Evolutionary conservation across 2,797 vertebrate genomes (phyloP).

Genomic region (Xyrichtys novacula): DNA sequence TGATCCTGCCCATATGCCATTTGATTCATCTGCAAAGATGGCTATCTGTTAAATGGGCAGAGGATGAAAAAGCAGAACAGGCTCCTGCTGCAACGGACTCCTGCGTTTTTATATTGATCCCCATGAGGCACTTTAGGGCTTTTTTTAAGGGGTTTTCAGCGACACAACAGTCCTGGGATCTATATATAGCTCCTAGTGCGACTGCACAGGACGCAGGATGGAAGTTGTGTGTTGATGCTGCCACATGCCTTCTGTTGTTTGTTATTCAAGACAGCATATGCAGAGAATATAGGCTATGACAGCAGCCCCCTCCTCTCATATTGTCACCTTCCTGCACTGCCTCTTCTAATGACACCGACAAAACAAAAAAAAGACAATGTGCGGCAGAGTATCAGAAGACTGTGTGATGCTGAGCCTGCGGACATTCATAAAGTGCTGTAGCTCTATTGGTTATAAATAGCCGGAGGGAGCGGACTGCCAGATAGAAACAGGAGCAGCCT

Average conservation of each 20-base stretch:
- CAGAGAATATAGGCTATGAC: slow-evolving; percentile 32
- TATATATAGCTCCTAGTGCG: slow-evolving; percentile 51
- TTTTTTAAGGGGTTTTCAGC: slow-evolving; percentile 27
- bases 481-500: slow-evolving; percentile 62
- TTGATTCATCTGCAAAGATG: slow-evolving; percentile 70
- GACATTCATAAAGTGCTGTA: slow-evolving; percentile 80
- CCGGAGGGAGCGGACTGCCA: slow-evolving; percentile 68
- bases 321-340: slow-evolving; percentile 9
- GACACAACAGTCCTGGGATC: slow-evolving; percentile 38
- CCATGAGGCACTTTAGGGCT: slow-evolving; percentile 20
- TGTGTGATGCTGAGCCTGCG: slow-evolving; percentile 73
- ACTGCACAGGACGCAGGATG: slow-evolving; percentile 44
- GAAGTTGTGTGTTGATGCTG: slow-evolving; percentile 49
- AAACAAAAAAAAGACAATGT: too few relatives aligned
- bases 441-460: slow-evolving; percentile 81
- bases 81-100: slow-evolving; percentile 44
- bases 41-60: slow-evolving; percentile 66
- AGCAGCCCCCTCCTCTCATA: neutral
- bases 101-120: slow-evolving; percentile 29
- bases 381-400: slow-evolving; percentile 49
- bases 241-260: slow-evolving; percentile 53
- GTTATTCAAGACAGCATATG: slow-evolving; percentile 54
- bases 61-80: slow-evolving; percentile 7
- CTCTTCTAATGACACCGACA: slow-evolving; percentile 37
- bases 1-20: slow-evolving; percentile 62